A percentile compares a stretch with the other conserved stretches of the same genome.
phyloP scores from a whole-genome alignment of 2,113 vertebrate genomes.

The Camelus dromedarius region DNA sequence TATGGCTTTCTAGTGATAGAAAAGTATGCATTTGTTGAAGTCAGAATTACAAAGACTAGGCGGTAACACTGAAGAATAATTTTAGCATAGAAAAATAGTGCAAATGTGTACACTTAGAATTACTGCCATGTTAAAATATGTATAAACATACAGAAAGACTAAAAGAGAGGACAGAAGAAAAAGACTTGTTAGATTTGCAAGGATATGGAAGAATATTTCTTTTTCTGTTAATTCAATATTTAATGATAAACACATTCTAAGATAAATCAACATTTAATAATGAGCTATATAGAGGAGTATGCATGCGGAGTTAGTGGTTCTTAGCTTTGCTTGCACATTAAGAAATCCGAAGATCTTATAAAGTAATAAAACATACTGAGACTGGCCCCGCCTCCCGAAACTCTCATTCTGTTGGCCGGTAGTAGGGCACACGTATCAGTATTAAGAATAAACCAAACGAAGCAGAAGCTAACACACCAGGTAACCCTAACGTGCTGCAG shows the following conservation, averaged over 20 bases:
- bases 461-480: not conserved
- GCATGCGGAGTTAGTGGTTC: not conserved
- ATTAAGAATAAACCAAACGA: not conserved
- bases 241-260: not conserved
- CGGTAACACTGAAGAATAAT: not conserved
- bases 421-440: not conserved
- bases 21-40: not conserved
- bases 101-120: not conserved
- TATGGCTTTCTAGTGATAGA: not conserved
- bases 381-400: not conserved
- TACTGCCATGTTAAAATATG: not conserved
- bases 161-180: not conserved
- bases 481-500: accelerated
- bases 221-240: not conserved
- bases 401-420: not conserved
- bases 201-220: not conserved
- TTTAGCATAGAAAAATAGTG: not conserved
- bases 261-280: not conserved
- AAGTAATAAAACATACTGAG: not conserved
- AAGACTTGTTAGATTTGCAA: not conserved
- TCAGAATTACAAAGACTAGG: not conserved
- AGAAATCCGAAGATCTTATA: not conserved
- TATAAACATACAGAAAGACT: not conserved
- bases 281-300: not conserved
- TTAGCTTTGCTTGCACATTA: not conserved